Conservation (phyloP, 2,113 vertebrate species). For the Egretta garzetta region DNA sequence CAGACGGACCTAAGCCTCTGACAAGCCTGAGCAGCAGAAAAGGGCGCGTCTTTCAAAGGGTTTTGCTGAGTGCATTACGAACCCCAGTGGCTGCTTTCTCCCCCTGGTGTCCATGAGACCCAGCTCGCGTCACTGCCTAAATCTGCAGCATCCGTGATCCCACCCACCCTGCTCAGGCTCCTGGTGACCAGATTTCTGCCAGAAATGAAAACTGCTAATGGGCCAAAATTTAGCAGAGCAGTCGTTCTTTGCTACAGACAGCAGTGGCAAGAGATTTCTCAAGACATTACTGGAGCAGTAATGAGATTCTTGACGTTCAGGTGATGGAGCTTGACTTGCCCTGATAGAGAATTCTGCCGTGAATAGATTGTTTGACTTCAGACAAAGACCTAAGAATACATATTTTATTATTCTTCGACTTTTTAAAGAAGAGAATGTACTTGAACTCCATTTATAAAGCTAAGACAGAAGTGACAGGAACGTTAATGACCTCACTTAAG, state of each 20-base stretch:
- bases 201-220: neutral
- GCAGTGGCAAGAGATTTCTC: neutral
- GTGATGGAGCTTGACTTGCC: neutral
- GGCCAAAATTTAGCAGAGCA: neutral
- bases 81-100: neutral
- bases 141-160: neutral
- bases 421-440: neutral
- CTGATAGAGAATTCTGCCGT: neutral
- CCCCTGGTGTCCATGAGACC: neutral
- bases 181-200: neutral
- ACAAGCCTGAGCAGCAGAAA: neutral
- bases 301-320: neutral
- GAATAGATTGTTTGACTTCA: neutral
- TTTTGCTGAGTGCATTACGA: neutral
- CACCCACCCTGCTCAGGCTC: accelerated
- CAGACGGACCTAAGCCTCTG: neutral
- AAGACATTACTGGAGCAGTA: neutral
- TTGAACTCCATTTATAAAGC: neutral
- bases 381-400: neutral
- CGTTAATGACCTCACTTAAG: neutral
- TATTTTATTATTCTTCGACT: neutral
- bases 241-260: neutral
- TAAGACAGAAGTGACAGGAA: neutral
- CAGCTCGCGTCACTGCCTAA: neutral
- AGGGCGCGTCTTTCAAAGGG: accelerated